phyloP scores from a whole-genome alignment of 2,888 invertebrate genomes.

The Teleiodes luculella region DNA sequence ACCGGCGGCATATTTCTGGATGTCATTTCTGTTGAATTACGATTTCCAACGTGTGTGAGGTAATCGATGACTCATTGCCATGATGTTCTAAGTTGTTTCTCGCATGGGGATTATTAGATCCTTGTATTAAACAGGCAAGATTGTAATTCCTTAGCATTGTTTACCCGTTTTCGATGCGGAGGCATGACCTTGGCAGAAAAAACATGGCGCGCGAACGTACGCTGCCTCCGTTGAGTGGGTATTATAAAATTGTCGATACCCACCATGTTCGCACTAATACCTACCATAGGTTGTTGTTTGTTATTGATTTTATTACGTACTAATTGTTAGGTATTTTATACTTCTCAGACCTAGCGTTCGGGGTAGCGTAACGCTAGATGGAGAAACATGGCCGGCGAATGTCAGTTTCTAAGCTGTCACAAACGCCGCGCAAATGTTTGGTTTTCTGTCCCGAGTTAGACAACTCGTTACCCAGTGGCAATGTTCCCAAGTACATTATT shows the following conservation, averaged over 20 bases:
- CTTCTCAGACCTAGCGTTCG: slow-evolving; percentile 60
- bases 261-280: slow-evolving; percentile 28
- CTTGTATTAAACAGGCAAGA: slow-evolving; percentile 22
- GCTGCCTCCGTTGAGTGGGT: slow-evolving; percentile 51
- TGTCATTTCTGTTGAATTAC: slow-evolving; percentile 49
- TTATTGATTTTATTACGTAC: slow-evolving; percentile 55
- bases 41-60: slow-evolving; percentile 52
- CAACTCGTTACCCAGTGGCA: no score
- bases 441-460: slow-evolving; percentile 27
- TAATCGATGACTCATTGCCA: slow-evolving; percentile 64
- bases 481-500: slow-evolving; percentile 17
- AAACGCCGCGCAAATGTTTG: slow-evolving; percentile 46
- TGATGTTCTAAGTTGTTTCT: slow-evolving; percentile 31
- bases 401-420: slow-evolving; percentile 58
- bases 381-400: slow-evolving; percentile 74
- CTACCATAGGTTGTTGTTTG: slow-evolving; percentile 27
- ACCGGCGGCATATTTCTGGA: slow-evolving; percentile 74
- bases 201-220: slow-evolving; percentile 75
- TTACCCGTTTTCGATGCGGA: slow-evolving; percentile 70
- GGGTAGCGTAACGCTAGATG: slow-evolving; percentile 70
- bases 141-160: slow-evolving; percentile 55
- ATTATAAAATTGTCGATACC: slow-evolving; percentile 32
- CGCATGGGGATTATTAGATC: slow-evolving; percentile 23
- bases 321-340: slow-evolving; percentile 53
- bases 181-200: slow-evolving; percentile 75